Conservation (phyloP, 2,888 invertebrate species). For the Ischnus inquisitorius region DNA sequence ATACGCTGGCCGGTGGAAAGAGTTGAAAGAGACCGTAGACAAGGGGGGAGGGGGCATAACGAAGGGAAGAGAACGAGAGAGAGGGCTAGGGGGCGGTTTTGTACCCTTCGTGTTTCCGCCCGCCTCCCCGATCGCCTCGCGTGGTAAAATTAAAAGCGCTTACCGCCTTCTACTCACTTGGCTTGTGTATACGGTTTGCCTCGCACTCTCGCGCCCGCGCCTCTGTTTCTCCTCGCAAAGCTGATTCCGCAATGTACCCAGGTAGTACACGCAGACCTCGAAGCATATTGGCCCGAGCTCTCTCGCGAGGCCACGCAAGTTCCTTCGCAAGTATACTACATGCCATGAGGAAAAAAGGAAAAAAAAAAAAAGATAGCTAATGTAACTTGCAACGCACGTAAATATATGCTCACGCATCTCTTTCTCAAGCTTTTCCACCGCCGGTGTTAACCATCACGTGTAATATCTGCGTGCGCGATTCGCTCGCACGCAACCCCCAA, state of each 20-base stretch:
- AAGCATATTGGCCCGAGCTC: constrained; percentile 23
- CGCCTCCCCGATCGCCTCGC: constrained; percentile 75
- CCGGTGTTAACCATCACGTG: constrained; percentile 10
- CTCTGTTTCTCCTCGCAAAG: constrained; percentile 59
- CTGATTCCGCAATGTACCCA: constrained; percentile 42
- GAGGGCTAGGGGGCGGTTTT: constrained; percentile 64
- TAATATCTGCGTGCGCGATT: constrained; percentile 47
- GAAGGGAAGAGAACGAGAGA: constrained; percentile 51
- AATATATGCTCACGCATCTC: constrained; percentile 31
- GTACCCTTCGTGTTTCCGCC: constrained; percentile 59
- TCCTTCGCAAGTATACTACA: constrained; percentile 25
- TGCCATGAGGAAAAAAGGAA: neutral
- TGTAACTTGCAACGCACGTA: constrained; percentile 24
- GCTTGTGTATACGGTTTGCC: constrained; percentile 7
- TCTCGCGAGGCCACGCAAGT: constrained; percentile 42
- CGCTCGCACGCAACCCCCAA: constrained; percentile 20
- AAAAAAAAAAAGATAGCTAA: constrained; percentile 23
- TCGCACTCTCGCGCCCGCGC: constrained; percentile 44
- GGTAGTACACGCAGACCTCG: constrained; percentile 60
- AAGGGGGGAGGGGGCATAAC: constrained; percentile 2
- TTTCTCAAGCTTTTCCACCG: constrained; percentile 18
- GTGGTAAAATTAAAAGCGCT: constrained; percentile 69
- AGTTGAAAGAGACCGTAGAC: constrained; percentile 51
- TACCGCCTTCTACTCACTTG: constrained; percentile 61
- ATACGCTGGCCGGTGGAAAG: constrained; percentile 41